phyloP scores from a whole-genome alignment of 2,113 vertebrate genomes.

The Accipiter cooperii region DNA sequence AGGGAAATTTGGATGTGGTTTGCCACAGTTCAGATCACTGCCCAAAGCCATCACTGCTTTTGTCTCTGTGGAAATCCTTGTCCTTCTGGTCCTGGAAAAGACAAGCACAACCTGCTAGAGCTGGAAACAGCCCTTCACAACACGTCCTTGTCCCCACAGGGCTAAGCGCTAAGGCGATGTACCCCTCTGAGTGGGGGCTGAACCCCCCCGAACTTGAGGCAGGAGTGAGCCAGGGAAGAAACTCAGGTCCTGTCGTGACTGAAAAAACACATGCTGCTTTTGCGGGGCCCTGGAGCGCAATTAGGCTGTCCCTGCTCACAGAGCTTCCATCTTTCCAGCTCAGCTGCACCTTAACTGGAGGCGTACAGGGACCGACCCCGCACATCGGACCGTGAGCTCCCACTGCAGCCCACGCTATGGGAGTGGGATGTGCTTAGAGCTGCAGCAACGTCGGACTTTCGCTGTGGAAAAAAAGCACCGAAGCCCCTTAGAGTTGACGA shows the following conservation, averaged over 20 bases:
- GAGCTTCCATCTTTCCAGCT: background rate
- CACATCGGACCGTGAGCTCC: background rate
- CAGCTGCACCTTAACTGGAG: accelerated
- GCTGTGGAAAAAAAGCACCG: accelerated
- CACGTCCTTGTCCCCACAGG: accelerated
- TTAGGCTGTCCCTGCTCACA: background rate
- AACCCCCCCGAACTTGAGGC: background rate
- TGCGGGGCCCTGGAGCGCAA: background rate
- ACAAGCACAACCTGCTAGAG: background rate
- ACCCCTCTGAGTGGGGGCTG: background rate
- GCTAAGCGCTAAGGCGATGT: background rate
- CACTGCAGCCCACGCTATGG: too few relatives aligned
- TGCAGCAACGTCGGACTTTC: accelerated
- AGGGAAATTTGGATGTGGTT: background rate
- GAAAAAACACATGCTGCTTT: background rate
- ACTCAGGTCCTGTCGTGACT: accelerated
- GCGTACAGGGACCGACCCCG: accelerated
- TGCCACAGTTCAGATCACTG: background rate
- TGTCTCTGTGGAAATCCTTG: background rate
- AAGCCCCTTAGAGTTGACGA: background rate
- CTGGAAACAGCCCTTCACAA: background rate
- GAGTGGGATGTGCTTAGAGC: background rate
- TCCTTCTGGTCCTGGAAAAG: background rate
- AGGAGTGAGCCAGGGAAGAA: background rate
- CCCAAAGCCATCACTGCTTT: background rate